Base-by-base conservation (phyloP, 2,797 vertebrate genomes). In the Cyprinella venusta region DNA sequence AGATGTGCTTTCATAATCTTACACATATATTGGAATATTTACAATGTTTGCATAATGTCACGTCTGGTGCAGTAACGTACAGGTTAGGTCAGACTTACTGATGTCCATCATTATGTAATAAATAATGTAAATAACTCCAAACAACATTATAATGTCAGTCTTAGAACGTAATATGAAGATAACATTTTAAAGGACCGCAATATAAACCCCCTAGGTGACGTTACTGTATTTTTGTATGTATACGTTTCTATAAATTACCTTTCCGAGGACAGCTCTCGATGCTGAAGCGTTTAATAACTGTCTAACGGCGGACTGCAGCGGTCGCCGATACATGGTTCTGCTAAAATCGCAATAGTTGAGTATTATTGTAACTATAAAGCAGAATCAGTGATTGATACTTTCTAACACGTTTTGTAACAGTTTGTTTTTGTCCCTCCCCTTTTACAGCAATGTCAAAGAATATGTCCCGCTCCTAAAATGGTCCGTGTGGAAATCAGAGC, bases 281-380 rank as follows among this genome's bases (percentile, higher is more conserved):
- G 89, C 87, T 19, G 90, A 83, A 72, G 76, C 84, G 76, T 24
- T 89, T 6, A 87, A 1, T n/a, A 91, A 18, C 75, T 40, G 89
- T 83, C 92, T 88, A 72, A 87, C 86, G 68, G 90, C 91, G 3
- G 88, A 91, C 86, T 91, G 93, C 86, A 95, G 87, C 86, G 90
- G 90, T 88, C 94, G 91, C 89, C 93, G 93, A 79, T 92, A 95
- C 94, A 95, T 95, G 91, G 76, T 91, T 91, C 80, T 86, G 69
- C 69, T 59, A 75, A 87, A 80, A 82, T 81, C 75, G n/a, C 87
- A 50, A 38, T 45, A 80, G 70, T 84, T 40, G 3, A 30, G 13
- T 45, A 67, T 80, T 68, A 68, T 50, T 68, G 77, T 36, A 72
- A 84, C 77, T 36, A n/a, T 79, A 26, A 85, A 90, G 87, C 90